phyloP scores from a whole-genome alignment of 1,140 invertebrate species.

The Scylla paramamosain region DNA sequence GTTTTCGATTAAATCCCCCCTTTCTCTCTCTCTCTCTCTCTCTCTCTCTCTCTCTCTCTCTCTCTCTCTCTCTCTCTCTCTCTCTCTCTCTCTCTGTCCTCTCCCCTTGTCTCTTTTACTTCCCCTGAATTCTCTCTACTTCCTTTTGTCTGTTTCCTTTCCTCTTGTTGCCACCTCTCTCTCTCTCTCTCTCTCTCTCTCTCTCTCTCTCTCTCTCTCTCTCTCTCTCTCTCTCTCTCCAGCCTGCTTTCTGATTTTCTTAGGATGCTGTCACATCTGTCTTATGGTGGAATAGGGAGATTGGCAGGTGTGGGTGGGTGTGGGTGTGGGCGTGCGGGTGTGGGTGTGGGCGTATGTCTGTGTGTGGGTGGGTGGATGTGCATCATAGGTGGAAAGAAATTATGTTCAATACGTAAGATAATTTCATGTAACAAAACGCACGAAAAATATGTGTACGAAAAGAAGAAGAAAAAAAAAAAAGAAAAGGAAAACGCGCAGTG shows the following conservation, averaged over 20 bases:
- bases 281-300: not conserved
- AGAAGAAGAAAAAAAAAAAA: not conserved
- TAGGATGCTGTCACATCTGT: too few species aligned
- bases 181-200: slow-evolving; percentile 20
- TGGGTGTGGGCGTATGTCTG: not conserved
- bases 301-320: not conserved
- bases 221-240: slow-evolving; percentile 8
- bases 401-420: too few species aligned
- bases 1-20: too few species aligned
- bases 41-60: too few species aligned
- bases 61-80: too few species aligned
- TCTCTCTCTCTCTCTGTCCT: too few species aligned
- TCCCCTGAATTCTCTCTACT: not conserved
- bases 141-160: not conserved
- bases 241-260: not conserved
- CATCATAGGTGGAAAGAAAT: not conserved
- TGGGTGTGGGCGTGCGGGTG: not conserved
- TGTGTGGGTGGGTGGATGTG: not conserved
- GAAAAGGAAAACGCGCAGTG: not conserved
- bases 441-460: too few species aligned
- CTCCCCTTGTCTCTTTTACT: too few species aligned
- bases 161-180: not conserved
- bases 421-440: too few species aligned
- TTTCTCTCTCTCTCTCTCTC: too few species aligned
- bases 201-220: slow-evolving; percentile 20